Base-by-base conservation (phyloP, 2,113 vertebrate genomes). In the Sciurus niger region DNA sequence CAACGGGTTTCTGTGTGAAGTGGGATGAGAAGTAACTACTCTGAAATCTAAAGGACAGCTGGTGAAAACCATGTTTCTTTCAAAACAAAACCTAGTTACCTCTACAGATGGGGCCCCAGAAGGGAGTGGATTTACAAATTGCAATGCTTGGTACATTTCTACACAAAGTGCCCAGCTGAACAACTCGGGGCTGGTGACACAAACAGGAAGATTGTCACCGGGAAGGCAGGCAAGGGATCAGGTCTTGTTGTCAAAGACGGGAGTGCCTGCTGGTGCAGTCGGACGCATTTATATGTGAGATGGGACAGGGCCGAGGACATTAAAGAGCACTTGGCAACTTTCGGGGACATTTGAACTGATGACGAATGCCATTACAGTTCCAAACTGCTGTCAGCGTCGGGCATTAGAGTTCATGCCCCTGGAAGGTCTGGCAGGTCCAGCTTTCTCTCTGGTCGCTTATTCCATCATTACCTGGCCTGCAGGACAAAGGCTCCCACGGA, bases 1-100 rank as follows among this genome's bases (percentile, higher is more conserved):
- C 92, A 79, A 86, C 83, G 43, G 37, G 95, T 92, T 93, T 96
- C 97, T 79, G 84, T 95, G 95, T 96, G 92, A 73, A 92, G 84
- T 48, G 60, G 93, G 94, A 96, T 77, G 84, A 95, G 84, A 96
- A 93, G 24, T 65, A 84, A 94, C 90, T 43, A 51, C 65, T 48
- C 84, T 92, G 90, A 90, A 96, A 93, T 80, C 79, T 86, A 87
- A 96, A 84, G 70, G n/a, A 17, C 46, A 58, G 72, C 65, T 67
- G 48, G 89, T 93, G 18, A 93, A 96, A 96, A 34, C 30, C 37
- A 58, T 13, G 14, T n/a, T 63, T 73, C 67, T n/a, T 37, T 8
- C 30, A 43, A 7, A 37, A 82, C 34, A 90, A 11, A 22, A 58
- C 90, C 70, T 43, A 40, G 22, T 83, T 73, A 76, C 32, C n/a